These are phyloP conservation scores for Iguana delicatissima DNA, from an alignment of 2,797 vertebrate genomes.

Conservation along the genomic window DNA sequence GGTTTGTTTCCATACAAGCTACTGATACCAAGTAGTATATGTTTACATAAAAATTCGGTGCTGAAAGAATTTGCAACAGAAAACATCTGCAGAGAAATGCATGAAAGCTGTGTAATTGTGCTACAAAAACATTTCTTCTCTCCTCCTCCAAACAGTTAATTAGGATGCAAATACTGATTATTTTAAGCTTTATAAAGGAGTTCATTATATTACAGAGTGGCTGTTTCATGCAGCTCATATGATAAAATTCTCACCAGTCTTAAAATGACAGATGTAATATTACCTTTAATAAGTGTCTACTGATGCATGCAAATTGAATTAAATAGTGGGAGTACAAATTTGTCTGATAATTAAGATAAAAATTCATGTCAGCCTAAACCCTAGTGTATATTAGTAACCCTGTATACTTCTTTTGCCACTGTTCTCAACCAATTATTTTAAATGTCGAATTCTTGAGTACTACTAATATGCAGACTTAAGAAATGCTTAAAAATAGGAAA, in stretches of 20 bases:
- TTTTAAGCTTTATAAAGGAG: constrained; percentile 83
- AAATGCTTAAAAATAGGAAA: constrained; percentile 63
- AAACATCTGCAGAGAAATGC: constrained; percentile 22
- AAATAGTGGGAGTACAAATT: constrained; percentile 89
- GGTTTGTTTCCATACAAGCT: constrained; percentile 16
- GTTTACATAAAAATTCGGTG: constrained; percentile 11
- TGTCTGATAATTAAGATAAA: constrained; percentile 90
- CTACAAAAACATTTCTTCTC: constrained; percentile 59
- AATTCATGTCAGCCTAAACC: constrained; percentile 87
- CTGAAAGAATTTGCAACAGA: constrained; percentile 37
- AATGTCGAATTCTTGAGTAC: constrained; percentile 76
- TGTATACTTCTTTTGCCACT: constrained; percentile 79
- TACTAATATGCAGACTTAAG: constrained; percentile 64
- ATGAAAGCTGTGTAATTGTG: constrained; percentile 43
- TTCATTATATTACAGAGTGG: constrained; percentile 81
- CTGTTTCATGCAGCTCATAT: constrained; percentile 81
- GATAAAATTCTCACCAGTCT: constrained; percentile 88
- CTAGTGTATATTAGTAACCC: constrained; percentile 85
- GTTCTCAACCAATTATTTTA: constrained; percentile 80
- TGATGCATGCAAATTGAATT: constrained; percentile 91
- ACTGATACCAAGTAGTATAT: constrained; percentile 34
- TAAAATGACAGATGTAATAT: constrained; percentile 90
- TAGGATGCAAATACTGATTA: constrained; percentile 80
- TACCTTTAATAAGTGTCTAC: constrained; percentile 89
- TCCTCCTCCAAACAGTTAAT: constrained; percentile 75